A percentile compares a stretch with the other conserved stretches of the same genome.
phyloP scores from a whole-genome alignment of 1,140 invertebrate genomes.

The Atta cephalotes region DNA sequence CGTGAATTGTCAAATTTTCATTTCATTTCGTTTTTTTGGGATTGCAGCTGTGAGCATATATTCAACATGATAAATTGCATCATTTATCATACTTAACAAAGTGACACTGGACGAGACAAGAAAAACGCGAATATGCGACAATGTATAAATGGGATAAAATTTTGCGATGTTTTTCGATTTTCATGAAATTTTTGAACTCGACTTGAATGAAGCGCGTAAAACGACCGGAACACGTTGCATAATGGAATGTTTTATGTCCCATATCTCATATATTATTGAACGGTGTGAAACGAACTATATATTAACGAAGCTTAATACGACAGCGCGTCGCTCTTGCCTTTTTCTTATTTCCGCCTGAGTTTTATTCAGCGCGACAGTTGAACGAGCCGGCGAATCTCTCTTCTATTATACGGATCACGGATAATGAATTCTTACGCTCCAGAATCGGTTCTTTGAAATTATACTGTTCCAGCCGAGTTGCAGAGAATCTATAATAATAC shows the following conservation, averaged over 20 bases:
- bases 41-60: slow-evolving; percentile 57
- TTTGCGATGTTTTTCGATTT: slow-evolving; percentile 23
- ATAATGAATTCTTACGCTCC: slow-evolving; percentile 59
- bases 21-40: slow-evolving; percentile 34
- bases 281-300: slow-evolving; percentile 41
- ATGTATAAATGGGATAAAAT: slow-evolving; percentile 46
- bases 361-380: slow-evolving; percentile 52
- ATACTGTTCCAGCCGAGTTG: slow-evolving; percentile 44
- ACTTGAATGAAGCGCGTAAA: neutral
- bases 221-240: slow-evolving; percentile 13
- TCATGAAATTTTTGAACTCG: slow-evolving; percentile 28
- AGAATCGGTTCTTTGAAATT: slow-evolving; percentile 30
- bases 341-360: slow-evolving; percentile 38
- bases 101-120: slow-evolving; percentile 39
- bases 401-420: slow-evolving; percentile 46
- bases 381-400: slow-evolving; percentile 34
- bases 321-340: slow-evolving; percentile 14
- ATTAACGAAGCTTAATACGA: slow-evolving; percentile 59
- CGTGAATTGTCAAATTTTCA: slow-evolving; percentile 19
- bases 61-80: slow-evolving; percentile 63
- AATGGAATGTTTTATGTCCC: slow-evolving; percentile 47
- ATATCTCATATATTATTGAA: slow-evolving; percentile 41
- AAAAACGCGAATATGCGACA: slow-evolving; percentile 54
- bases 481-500: slow-evolving; percentile 52
- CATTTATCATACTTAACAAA: slow-evolving; percentile 69